Conservation (phyloP, 2,113 vertebrate species). For the Cyanoramphus novaezelandiae region DNA sequence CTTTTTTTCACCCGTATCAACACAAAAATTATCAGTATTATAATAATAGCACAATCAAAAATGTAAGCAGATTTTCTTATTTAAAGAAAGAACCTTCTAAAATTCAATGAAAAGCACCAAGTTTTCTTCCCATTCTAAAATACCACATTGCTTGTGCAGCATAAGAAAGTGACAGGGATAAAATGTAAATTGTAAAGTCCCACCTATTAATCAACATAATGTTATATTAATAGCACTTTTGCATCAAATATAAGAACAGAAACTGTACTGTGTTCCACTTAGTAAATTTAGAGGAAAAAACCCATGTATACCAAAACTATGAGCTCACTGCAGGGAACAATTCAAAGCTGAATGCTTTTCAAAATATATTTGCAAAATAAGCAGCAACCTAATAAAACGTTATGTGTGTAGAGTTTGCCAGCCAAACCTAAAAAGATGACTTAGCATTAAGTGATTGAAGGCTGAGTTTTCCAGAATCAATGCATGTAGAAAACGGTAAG, state of each 20-base stretch:
- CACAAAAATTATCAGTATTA: neutral
- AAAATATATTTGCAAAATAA: slow-evolving; percentile 18
- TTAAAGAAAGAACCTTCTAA: neutral
- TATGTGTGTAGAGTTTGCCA: neutral
- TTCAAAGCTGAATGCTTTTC: neutral
- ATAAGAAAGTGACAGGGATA: neutral
- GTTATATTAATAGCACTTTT: neutral
- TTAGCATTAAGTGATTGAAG: neutral
- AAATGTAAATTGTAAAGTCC: neutral
- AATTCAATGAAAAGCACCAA: too few species aligned
- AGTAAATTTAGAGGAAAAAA: neutral
- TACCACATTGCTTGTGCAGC: neutral
- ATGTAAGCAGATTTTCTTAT: neutral
- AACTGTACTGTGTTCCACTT: neutral
- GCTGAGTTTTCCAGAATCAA: neutral
- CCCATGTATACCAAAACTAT: neutral
- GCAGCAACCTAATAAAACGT: neutral
- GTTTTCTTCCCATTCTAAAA: too few species aligned
- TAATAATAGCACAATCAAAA: neutral
- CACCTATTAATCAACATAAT: neutral
- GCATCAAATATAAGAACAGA: neutral
- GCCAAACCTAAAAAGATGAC: neutral
- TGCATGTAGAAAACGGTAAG: neutral
- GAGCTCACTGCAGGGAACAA: neutral
- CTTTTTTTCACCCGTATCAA: neutral